Evolutionary conservation across 1,140 invertebrate genomes (phyloP), one percentile per base, ranked within the genome.

Genomic region (Heliconius hermathena): DNA sequence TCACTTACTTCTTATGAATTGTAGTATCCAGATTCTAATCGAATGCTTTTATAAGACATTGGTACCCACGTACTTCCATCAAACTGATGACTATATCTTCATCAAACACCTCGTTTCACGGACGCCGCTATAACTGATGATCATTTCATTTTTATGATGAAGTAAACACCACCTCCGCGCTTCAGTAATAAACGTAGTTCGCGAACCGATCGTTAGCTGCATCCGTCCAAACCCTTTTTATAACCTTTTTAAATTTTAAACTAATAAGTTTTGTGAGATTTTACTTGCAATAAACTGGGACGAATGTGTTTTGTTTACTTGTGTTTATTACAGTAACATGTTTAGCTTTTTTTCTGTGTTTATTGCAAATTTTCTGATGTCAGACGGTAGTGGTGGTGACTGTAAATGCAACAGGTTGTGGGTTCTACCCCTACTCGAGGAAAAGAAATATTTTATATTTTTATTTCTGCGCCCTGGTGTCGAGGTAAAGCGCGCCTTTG

Each of bases 81-180:
- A 20, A 33, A 5, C 54, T 72, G 66, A 49, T 46, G 13, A 46
- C 41, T 46, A 46, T 54, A 49, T 54, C 70, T 36, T 54, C 22
- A 77, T 77, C 70, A 54, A 49, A 75, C 74, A 60, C 71, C 76
- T 72, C n/a, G 76, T 77, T 77, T 77, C 71, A 77, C 46, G 46
- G 71, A 52, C 76, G n/a, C 70, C n/a, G 8, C 29, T 18, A 72
- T 77, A 36, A 72, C 46, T 26, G 26, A 11, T 72, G 54, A 77
- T 72, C 70, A 72, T 52, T 71, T 77, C 74, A 72, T 77, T 77
- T 77, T 77, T 77, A 77, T 72, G 76, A 18, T 54, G 76, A 77
- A 49, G 46, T 77, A 77, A 77, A 49, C 70, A 77, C 49, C 29
- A 72, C 36, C 11, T 75, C 38, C 36, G 36, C 36, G 74, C n/a